Conservation (phyloP, 1,140 invertebrate species). For the Bombus huntii region DNA sequence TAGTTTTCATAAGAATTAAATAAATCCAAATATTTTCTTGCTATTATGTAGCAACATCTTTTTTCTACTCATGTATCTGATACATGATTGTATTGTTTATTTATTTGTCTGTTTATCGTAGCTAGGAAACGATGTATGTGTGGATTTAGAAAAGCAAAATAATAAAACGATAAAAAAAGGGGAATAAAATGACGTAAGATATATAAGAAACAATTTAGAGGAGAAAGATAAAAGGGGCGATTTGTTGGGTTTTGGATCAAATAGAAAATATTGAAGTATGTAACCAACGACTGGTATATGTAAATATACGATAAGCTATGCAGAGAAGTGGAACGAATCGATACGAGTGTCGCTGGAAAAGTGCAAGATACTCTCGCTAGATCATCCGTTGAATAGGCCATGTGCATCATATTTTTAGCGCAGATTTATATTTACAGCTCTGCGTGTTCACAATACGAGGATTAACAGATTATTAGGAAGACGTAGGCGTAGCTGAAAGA, state of each 20-base stretch:
- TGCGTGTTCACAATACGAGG: not conserved
- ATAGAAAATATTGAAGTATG: not conserved
- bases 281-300: not conserved
- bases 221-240: not conserved
- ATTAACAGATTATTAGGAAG: not conserved
- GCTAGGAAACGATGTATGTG: too few species aligned
- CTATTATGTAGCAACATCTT: too few species aligned
- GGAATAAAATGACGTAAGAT: too few species aligned
- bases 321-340: constrained; percentile 30
- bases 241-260: not conserved
- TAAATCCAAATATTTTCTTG: too few species aligned
- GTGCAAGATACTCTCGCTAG: not conserved
- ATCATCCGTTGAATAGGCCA: constrained; percentile 14
- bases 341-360: constrained; percentile 15
- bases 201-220: not conserved
- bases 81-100: too few species aligned
- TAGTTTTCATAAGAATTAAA: too few species aligned
- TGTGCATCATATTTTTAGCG: constrained; percentile 33
- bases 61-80: too few species aligned
- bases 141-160: too few species aligned
- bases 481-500: too few species aligned
- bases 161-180: too few species aligned
- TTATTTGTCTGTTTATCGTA: too few species aligned
- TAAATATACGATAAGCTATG: not conserved
- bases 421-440: not conserved